Evolutionary conservation across 1,140 invertebrate genomes (phyloP).

Genomic region (Heliconius nattereri): DNA sequence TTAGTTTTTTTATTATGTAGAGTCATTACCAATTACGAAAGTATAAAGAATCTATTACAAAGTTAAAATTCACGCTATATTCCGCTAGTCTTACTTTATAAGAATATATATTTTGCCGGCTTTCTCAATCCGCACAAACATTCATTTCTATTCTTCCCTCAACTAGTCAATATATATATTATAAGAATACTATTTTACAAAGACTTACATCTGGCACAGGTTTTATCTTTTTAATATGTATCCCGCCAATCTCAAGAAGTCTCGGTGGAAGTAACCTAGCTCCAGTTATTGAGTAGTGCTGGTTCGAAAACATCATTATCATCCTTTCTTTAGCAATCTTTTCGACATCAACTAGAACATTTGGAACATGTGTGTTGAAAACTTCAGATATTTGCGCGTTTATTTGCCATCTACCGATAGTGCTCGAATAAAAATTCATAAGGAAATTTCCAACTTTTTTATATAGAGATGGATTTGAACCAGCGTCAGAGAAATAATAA

Average conservation of each 20-base stretch:
- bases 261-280: conserved; percentile 82
- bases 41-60: too few relatives aligned
- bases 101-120: too few relatives aligned
- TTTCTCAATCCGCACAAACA: too few relatives aligned
- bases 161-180: not conserved
- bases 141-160: not conserved
- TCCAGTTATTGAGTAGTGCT: conserved; percentile 83
- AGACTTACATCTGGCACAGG: conserved; percentile 53
- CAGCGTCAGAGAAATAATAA: conserved; percentile 76
- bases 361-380: conserved; percentile 78
- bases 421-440: conserved; percentile 40
- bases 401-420: conserved; percentile 46
- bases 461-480: conserved; percentile 80
- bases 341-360: conserved; percentile 78
- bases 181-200: not conserved
- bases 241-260: conserved; percentile 84
- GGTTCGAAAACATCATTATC: conserved; percentile 84
- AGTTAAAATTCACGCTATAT: too few relatives aligned
- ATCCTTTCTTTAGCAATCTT: conserved; percentile 80
- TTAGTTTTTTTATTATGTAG: too few relatives aligned
- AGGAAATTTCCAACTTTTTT: conserved; percentile 56
- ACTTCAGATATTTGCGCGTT: conserved; percentile 55
- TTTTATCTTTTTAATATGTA: conserved; percentile 79
- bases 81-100: too few relatives aligned
- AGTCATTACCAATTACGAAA: too few relatives aligned